Evolutionary conservation across 2,113 vertebrate genomes (phyloP), one percentile per base, ranked within the genome.

Genomic region (Kryptolebias marmoratus): DNA sequence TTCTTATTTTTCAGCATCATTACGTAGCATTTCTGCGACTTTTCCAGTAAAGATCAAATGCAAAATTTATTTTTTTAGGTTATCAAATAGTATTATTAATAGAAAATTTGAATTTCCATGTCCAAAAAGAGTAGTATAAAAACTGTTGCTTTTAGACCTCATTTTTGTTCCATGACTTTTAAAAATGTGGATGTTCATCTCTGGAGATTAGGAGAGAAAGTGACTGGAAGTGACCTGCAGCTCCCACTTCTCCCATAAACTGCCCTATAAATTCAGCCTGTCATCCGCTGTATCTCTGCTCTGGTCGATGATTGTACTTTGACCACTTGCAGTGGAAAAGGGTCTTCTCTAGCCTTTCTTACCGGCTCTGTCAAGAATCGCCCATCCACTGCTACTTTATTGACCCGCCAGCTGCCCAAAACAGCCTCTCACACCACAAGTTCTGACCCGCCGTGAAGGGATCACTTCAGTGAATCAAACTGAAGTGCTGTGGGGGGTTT

Each of bases 271-370:
- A 42, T 42, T 42, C 39, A 8, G 36, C 16, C 48, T 55, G 54
- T 71, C 56, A 55, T 65, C 66, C 44, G 55, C 70, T 56, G 31
- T 22, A 64, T 27, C 82, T 45, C 54, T 39, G 65, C 58, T 61
- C 52, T 42, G 60, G 67, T 44, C 53, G 9, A 18, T 30, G 45
- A 77, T 61, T 48, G 76, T 39, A 64, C 65, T 32, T 59, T 79
- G 10, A 42, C 8, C 39, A 42, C 39, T 42, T n/a, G 5, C 2
- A 1, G 50, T 49, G 53, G 36, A 16, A 27, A 81, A 4, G 22
- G 16, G 18, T 10, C 13, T 22, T 14, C 18, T 9, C 11, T 27
- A 31, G 49, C 42, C 58, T 66, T 18, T 52, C 14, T 5, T 3
- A 18, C 39, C 15, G 45, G 11, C 48, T 68, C 72, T 56, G 39